These are phyloP conservation scores for Caerostris darwini DNA, from an alignment of 1,140 invertebrate genomes.

Conservation along the genomic window DNA sequence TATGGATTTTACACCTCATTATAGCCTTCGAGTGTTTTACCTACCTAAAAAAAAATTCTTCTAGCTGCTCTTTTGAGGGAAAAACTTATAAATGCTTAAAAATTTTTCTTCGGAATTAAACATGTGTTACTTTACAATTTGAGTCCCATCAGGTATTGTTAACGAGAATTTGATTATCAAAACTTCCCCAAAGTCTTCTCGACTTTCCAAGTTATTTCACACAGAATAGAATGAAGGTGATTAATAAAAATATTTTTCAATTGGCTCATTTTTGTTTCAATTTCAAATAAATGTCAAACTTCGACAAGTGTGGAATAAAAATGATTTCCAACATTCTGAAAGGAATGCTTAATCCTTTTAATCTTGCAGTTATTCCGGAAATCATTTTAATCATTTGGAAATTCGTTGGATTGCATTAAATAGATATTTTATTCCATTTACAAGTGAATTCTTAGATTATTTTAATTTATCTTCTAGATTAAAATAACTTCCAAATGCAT, in stretches of 20 bases:
- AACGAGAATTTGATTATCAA: neutral
- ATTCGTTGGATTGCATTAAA: no score
- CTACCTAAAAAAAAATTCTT: no score
- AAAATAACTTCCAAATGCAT: no score
- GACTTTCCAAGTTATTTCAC: slow-evolving; percentile 4
- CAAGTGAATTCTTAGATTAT: no score
- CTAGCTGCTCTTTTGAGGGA: no score
- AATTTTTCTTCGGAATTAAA: neutral
- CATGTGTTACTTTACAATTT: slow-evolving; percentile 1
- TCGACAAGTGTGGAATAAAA: neutral
- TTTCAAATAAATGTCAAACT: neutral
- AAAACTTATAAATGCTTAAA: no score
- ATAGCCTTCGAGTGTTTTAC: no score
- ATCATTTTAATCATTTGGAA: no score
- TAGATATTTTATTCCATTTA: no score
- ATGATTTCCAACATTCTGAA: neutral
- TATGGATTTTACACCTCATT: no score
- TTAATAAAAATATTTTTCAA: neutral
- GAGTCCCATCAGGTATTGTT: slow-evolving; percentile 12
- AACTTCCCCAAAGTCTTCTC: neutral
- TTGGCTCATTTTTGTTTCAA: neutral
- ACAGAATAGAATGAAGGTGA: neutral
- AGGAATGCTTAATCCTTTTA: neutral
- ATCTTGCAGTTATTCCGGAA: neutral
- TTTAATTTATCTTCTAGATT: no score